Evolutionary conservation across 2,888 invertebrate genomes (phyloP).

Genomic region (Agonopterix subpropinquella): DNA sequence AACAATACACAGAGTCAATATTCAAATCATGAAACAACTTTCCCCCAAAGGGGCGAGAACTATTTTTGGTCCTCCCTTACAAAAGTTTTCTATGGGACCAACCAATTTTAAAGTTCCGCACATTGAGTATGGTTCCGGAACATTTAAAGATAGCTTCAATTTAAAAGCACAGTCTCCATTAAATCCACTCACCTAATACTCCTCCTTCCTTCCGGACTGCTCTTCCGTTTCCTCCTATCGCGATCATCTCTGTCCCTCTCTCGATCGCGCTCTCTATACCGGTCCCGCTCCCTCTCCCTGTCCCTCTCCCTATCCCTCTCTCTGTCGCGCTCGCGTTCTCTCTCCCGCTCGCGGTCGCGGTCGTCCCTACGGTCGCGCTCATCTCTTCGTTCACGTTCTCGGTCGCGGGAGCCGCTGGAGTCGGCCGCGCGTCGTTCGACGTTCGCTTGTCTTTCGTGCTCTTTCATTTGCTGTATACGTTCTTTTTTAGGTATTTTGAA

Average conservation of each 20-base stretch:
- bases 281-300: constrained; percentile 41
- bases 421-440: constrained; percentile 66
- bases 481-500: constrained; percentile 97
- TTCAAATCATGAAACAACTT: too few species aligned
- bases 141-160: too few species aligned
- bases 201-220: constrained; percentile 60
- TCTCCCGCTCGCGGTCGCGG: constrained; percentile 41
- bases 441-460: constrained; percentile 94
- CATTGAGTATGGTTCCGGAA: not conserved
- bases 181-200: constrained; percentile 50
- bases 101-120: not conserved
- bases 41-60: too few species aligned
- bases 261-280: constrained; percentile 33
- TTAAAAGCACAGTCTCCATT: too few species aligned
- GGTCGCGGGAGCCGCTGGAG: constrained; percentile 57
- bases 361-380: constrained; percentile 29
- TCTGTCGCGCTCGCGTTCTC: constrained; percentile 32
- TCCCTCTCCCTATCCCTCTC: constrained; percentile 45
- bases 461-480: constrained; percentile 95
- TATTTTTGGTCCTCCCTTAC: too few species aligned
- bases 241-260: constrained; percentile 51
- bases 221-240: constrained; percentile 58
- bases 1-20: too few species aligned
- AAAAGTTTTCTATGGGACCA: too few species aligned
- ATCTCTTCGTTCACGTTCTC: constrained; percentile 34